These are phyloP conservation scores for Carposina sasakii DNA, from an alignment of 1,140 invertebrate genomes.

Conservation along the genomic window DNA sequence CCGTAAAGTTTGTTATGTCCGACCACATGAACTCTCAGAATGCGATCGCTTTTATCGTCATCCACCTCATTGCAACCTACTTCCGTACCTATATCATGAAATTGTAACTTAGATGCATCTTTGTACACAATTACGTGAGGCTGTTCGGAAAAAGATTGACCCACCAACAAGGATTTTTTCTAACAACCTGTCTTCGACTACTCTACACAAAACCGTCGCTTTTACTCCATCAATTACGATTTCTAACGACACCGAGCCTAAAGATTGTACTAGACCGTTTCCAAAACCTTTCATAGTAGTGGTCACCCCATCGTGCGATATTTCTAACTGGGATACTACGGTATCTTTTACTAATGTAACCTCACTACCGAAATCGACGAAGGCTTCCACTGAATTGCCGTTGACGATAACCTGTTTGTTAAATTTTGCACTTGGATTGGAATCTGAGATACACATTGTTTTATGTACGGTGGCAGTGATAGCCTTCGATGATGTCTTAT, in stretches of 20 bases:
- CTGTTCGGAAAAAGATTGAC: constrained; percentile 20
- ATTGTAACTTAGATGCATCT: constrained; percentile 13
- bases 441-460: not conserved
- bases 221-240: constrained; percentile 18
- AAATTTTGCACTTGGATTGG: not conserved
- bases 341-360: constrained; percentile 10
- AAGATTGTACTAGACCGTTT: constrained; percentile 14
- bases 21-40: constrained; percentile 1
- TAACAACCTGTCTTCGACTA: constrained; percentile 16
- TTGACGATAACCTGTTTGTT: not conserved
- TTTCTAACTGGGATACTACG: not conserved
- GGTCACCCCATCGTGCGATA: constrained; percentile 11
- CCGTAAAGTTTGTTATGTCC: constrained; percentile 7
- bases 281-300: constrained; percentile 24
- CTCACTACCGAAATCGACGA: not conserved
- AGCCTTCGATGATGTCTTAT: not conserved
- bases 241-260: constrained; percentile 11
- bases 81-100: constrained; percentile 8
- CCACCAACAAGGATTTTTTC: constrained; percentile 18
- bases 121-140: constrained; percentile 19
- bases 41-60: constrained; percentile 1
- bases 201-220: constrained; percentile 16
- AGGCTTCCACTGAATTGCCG: too few species aligned
- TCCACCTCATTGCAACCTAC: not conserved
- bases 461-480: not conserved